These are phyloP conservation scores for Prionace glauca DNA, from an alignment of 2,797 vertebrate species.

Conservation along the genomic window DNA sequence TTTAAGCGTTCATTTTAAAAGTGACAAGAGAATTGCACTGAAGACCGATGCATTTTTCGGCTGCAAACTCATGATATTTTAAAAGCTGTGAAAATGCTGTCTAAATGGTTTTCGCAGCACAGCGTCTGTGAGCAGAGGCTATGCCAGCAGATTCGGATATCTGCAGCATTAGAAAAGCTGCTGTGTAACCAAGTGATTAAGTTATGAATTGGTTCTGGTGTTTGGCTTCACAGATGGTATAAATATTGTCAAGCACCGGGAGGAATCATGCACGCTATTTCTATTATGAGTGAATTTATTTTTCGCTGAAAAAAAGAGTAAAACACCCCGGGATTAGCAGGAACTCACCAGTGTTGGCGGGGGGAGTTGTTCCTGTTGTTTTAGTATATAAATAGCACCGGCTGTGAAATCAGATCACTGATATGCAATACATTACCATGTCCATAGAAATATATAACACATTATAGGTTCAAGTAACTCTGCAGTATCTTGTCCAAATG, in stretches of 20 bases:
- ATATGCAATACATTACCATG: too few species aligned
- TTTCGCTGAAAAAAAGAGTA: slow-evolving; percentile 5
- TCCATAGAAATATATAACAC: too few species aligned
- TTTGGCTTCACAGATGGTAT: not conserved
- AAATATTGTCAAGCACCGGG: not conserved
- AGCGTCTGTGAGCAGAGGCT: not conserved
- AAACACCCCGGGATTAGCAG: not conserved
- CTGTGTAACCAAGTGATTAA: slow-evolving; percentile 1
- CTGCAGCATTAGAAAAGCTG: not conserved
- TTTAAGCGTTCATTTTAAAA: not conserved
- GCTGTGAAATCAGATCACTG: not conserved
- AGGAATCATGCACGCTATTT: not conserved
- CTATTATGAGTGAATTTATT: not conserved
- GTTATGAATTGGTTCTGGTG: not conserved
- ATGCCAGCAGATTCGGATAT: not conserved
- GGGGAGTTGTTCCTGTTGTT: not conserved
- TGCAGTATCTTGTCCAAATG: not conserved
- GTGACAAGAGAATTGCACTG: slow-evolving; percentile 5
- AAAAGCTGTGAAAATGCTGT: not conserved
- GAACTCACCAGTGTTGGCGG: not conserved
- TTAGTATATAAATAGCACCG: not conserved
- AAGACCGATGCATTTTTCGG: not conserved
- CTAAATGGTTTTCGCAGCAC: not conserved
- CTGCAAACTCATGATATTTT: slow-evolving; percentile 15
- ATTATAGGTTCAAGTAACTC: not conserved